A percentile compares a stretch with the other conserved stretches of the same genome.
phyloP scores from a whole-genome alignment of 1,140 invertebrate genomes.

The Euwallacea similis region DNA sequence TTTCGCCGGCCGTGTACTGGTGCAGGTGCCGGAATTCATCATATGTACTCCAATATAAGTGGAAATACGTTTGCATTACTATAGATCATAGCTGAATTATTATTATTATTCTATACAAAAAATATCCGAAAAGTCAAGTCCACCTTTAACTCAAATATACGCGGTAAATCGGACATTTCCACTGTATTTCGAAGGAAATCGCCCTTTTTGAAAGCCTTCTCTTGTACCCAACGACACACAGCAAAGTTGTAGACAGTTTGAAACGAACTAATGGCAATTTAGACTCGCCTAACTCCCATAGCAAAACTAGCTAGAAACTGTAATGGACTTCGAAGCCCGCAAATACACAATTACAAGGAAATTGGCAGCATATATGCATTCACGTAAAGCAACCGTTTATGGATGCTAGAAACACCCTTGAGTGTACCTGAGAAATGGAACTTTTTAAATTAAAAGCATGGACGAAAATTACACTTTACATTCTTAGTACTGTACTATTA shows the following conservation, averaged over 20 bases:
- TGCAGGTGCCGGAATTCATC: too few species aligned
- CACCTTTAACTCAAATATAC: not conserved
- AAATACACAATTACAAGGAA: constrained; percentile 6
- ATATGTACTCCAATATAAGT: too few species aligned
- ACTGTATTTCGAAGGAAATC: not conserved
- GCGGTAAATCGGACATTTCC: not conserved
- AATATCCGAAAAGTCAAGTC: not conserved
- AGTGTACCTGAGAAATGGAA: too few species aligned
- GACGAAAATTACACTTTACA: too few species aligned
- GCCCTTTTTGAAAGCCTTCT: not conserved
- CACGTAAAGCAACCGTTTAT: not conserved
- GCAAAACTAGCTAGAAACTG: constrained; percentile 4
- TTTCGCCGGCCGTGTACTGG: too few species aligned
- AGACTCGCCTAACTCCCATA: not conserved
- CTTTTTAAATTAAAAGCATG: too few species aligned
- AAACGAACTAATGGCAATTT: constrained; percentile 1
- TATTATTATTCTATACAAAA: not conserved
- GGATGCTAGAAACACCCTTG: not conserved
- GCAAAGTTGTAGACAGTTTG: not conserved
- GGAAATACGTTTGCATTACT: not conserved
- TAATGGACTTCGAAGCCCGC: not conserved
- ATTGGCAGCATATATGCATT: not conserved
- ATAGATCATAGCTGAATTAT: not conserved
- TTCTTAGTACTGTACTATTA: too few species aligned
- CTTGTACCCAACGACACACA: not conserved